Evolutionary conservation across 2,888 invertebrate species (phyloP), one percentile per base, ranked within the genome.

Genomic region (Mimumesa dahlbomi): DNA sequence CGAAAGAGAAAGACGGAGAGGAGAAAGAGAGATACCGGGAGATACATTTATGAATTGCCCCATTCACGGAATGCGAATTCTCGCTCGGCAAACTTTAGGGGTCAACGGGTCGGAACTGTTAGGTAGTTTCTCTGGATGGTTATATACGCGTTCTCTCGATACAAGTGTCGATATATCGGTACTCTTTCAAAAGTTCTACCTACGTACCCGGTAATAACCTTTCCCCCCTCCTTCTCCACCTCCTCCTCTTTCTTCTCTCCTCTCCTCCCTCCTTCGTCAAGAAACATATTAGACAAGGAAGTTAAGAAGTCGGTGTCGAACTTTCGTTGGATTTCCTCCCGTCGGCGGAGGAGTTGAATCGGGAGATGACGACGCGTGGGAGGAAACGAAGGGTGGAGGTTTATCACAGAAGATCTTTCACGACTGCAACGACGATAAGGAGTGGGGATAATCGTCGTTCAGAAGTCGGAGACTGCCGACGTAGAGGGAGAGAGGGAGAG

Each of bases 381-480:
- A 58, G 43, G 46, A 42, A 31, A n/a, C 11, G 19, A 45, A 69
- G 75, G 72, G 67, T 70, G 59, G 48, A 69, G 72, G 77, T 81
- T 82, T 83, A 83, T 83, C 83, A 64, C 73, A 56, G 69, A 67
- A 66, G 65, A 83, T 80, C 81, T 83, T 81, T 81, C 70, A 73
- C 75, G 79, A 75, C 75, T 78, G 79, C 81, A 71, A 72, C 66
- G 63, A 75, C 58, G 69, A 67, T 50, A 49, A 45, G 36, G 40
- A 7, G 56, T 52, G 40, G 58, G 64, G 68, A 63, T 73, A 73
- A 73, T 73, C 67, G 73, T 73, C 58, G 73, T 67, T 73, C 50
- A 45, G 52, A 61, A 77, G 65, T 59, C 61, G 53, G 16, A 43
- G 43, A 34, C 45, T 31, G 5, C n/a, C 16, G n/a, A n/a, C 14